Evolutionary conservation across 2,888 invertebrate species (phyloP), one percentile per base, ranked within the genome.

Genomic region (Linnaemya tessellans): DNA sequence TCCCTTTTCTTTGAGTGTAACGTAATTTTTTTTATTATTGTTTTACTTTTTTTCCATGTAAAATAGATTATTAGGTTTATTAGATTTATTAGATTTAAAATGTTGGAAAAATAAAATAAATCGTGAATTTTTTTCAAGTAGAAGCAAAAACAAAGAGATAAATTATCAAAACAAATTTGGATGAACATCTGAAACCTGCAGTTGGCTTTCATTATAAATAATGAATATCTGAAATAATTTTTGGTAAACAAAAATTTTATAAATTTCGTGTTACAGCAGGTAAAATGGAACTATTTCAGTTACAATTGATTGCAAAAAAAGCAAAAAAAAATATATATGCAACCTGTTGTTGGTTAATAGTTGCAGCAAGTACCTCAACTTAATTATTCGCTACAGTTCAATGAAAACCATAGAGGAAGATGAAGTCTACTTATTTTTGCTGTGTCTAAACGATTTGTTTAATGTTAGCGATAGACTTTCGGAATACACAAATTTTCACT

Each of bases 21-120:
- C 60, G 43, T 35, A 67, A 65, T 68, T 30, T 30, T 5, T 3
- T 30, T 30, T 64, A 51, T 25, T 30, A n/a, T n/a, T n/a, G n/a
- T n/a, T n/a, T n/a, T n/a, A n/a, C n/a, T 75, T 15, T 25, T 51
- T 46, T 25, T 64, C 13, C 25, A 41, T 41, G 43, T 65, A 67
- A 82, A 86, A 84, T 82, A 43, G 84, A 84, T 87, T 85, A 85
- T 84, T 84, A 80, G 81, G 75, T 82, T 85, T 85, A 84, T 86
- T 81, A 79, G 79, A 81, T 86, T 79, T 64, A 84, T 86, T 81
- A 79, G 75, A 81, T 86, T 79, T 64, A 73, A 60, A 81, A 64
- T 30, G 49, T 49, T 68, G 1, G 22, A 10, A 64, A 41, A 51
- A 43, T 18, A 70, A 43, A 68, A 75, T 22, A 84, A 84, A 74